Percentiles rank a stretch among this genome's conserved stretches.
These are phyloP conservation scores for Philopedon plagiatum DNA, from an alignment of 2,888 invertebrate genomes.

Conservation along the genomic window DNA sequence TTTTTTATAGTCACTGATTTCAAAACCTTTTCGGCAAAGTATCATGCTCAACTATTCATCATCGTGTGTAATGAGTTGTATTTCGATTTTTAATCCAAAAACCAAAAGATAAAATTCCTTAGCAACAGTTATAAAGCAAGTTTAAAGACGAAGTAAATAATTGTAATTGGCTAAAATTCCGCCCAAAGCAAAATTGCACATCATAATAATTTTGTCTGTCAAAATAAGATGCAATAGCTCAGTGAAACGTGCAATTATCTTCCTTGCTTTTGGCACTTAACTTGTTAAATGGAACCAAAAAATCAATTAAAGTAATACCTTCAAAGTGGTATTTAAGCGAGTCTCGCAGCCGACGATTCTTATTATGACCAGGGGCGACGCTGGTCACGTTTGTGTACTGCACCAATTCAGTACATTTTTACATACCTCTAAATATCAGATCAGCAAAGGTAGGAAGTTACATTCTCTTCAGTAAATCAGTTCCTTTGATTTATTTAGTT, in stretches of 20 bases:
- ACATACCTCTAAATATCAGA: too few species aligned
- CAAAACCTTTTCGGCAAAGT: too few species aligned
- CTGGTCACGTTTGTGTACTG: background rate
- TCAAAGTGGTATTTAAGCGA: conserved; percentile 1
- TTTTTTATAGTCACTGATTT: too few species aligned
- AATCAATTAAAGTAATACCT: conserved; percentile 15
- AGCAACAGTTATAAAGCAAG: background rate
- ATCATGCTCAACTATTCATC: too few species aligned
- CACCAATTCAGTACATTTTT: too few species aligned
- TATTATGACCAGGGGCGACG: background rate
- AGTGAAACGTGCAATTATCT: conserved; percentile 14
- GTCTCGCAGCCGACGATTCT: background rate
- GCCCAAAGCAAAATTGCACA: conserved; percentile 2
- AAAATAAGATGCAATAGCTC: conserved; percentile 14
- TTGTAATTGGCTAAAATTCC: background rate
- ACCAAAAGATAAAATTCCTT: too few species aligned
- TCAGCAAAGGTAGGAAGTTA: too few species aligned
- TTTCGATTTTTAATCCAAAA: too few species aligned
- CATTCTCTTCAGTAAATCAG: too few species aligned
- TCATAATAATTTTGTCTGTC: conserved; percentile 16
- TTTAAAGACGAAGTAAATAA: background rate
- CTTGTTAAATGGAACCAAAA: conserved; percentile 12
- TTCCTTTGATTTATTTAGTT: too few species aligned
- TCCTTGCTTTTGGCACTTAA: conserved; percentile 11
- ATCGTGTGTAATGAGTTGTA: too few species aligned